These are phyloP conservation scores for Conistra vaccinii DNA, from an alignment of 2,888 invertebrate species.

Conservation along the genomic window DNA sequence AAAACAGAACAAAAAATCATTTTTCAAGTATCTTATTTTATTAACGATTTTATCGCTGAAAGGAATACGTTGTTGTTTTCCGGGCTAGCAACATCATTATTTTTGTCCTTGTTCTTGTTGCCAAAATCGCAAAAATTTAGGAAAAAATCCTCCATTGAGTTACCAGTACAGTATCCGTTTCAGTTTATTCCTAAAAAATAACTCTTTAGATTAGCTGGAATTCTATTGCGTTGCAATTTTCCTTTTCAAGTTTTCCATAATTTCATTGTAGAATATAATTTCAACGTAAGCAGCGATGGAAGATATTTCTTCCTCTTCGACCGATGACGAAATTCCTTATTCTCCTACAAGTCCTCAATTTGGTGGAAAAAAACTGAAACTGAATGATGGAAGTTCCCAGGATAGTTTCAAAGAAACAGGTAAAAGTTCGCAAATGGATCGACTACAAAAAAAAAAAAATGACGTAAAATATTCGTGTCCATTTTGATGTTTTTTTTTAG, in stretches of 20 bases:
- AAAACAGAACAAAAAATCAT: neutral
- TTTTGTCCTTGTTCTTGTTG: slow-evolving; percentile 67
- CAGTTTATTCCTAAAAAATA: slow-evolving; percentile 54
- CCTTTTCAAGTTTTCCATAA: slow-evolving; percentile 40
- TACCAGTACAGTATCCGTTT: slow-evolving; percentile 57
- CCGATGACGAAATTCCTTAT: slow-evolving; percentile 85
- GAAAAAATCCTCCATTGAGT: slow-evolving; percentile 75
- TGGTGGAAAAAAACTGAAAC: slow-evolving; percentile 85
- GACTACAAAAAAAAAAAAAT: slow-evolving; percentile 63
- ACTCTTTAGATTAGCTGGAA: slow-evolving; percentile 54
- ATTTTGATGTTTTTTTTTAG: slow-evolving; percentile 75
- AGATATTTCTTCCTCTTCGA: slow-evolving; percentile 79
- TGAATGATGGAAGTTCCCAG: slow-evolving; percentile 88
- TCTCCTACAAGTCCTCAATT: slow-evolving; percentile 78
- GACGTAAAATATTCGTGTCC: slow-evolving; percentile 74
- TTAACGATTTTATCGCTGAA: slow-evolving; percentile 9
- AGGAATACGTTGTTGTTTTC: slow-evolving; percentile 33
- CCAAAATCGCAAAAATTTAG: slow-evolving; percentile 71
- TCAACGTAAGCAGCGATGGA: slow-evolving; percentile 80
- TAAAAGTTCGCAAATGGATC: slow-evolving; percentile 65
- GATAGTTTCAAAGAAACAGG: slow-evolving; percentile 83
- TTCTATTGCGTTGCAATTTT: slow-evolving; percentile 57
- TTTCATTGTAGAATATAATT: slow-evolving; percentile 59
- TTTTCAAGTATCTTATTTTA: neutral
- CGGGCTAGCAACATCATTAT: slow-evolving; percentile 62